Base-by-base conservation (phyloP, 1,140 invertebrate genomes). In the Physella acuta region DNA sequence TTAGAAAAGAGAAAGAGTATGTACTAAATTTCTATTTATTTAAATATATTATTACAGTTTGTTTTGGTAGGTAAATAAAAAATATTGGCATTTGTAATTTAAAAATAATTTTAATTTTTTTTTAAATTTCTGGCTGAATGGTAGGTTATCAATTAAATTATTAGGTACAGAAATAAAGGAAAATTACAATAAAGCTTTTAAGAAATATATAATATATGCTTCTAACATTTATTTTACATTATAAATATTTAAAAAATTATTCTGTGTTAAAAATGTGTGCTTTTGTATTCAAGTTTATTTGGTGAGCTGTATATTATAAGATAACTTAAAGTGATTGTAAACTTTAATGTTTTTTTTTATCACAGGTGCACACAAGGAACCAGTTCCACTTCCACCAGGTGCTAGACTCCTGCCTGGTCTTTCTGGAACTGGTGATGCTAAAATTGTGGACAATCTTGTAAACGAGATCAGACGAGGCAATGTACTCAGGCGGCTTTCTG, bases 401-500 rank as follows among this genome's bases (percentile, higher is more conserved):
- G 28, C 64, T 8, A 55, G 31, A 36, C 36, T 51, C 26, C 33
- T 66, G 64, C 64, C 64, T 31, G 64, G 64, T n/a, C 51, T 56
- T 26, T 51, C 33, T 8, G 52, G 51, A 56, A 37, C 52, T 33
- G 66, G 17, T 24, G 66, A 68, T 44, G 26, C 66, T 20, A 82
- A 82, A 53, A 82, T 82, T 52, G 81, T 82, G 51, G 79, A 82
- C 69, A 79, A 78, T 61, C 74, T 82, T 53, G 81, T 82, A 5
- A 79, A 74, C 70, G 81, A 82, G 59, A 82, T 82, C 28, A 68
- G 75, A 20, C 69, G 75, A 60, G 81, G 81, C 24, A 80, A 79
- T 68, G 81, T 82, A 8, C 72, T 82, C n/a, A 56, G 81, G 24
- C 71, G 81, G 8, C 58, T 81, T 0, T 82, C 81, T 17, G 64